phyloP scores from a whole-genome alignment of 2,797 vertebrate species.

The Aldrovandia affinis region DNA sequence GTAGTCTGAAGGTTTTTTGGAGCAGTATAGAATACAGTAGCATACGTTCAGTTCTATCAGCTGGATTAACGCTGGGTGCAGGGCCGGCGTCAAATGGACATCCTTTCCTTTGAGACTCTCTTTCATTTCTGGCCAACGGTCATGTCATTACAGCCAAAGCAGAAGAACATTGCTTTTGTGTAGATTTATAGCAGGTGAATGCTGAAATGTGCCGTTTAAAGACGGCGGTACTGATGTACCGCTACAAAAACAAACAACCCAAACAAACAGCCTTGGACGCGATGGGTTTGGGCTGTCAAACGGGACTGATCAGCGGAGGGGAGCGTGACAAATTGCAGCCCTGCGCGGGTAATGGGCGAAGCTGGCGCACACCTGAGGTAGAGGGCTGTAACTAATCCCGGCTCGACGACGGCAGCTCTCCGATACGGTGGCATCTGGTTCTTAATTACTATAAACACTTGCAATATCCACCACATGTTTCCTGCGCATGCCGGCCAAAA shows the following conservation, averaged over 20 bases:
- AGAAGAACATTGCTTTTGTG: neutral
- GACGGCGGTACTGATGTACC: neutral
- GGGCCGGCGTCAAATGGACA: neutral
- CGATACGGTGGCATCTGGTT: slow-evolving; percentile 27
- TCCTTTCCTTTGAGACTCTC: neutral
- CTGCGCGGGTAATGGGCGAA: neutral
- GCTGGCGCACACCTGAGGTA: slow-evolving; percentile 27
- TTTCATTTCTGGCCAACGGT: slow-evolving; percentile 3
- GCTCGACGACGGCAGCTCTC: neutral
- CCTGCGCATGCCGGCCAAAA: neutral
- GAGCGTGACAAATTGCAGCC: neutral
- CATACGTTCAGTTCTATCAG: neutral
- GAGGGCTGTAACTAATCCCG: slow-evolving; percentile 7
- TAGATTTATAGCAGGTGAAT: neutral
- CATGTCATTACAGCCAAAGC: slow-evolving; percentile 1
- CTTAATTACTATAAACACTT: slow-evolving; percentile 26
- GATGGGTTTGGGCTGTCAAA: neutral
- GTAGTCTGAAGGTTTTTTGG: neutral
- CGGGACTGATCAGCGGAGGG: neutral
- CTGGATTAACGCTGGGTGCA: neutral
- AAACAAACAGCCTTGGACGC: slow-evolving; percentile 5
- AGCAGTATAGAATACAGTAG: neutral
- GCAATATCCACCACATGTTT: slow-evolving; percentile 29
- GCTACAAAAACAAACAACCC: neutral
- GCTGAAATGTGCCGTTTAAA: neutral